Evolutionary conservation across 2,888 invertebrate species (phyloP), one percentile per base, ranked within the genome.

Genomic region (Drosophila planitibia): DNA sequence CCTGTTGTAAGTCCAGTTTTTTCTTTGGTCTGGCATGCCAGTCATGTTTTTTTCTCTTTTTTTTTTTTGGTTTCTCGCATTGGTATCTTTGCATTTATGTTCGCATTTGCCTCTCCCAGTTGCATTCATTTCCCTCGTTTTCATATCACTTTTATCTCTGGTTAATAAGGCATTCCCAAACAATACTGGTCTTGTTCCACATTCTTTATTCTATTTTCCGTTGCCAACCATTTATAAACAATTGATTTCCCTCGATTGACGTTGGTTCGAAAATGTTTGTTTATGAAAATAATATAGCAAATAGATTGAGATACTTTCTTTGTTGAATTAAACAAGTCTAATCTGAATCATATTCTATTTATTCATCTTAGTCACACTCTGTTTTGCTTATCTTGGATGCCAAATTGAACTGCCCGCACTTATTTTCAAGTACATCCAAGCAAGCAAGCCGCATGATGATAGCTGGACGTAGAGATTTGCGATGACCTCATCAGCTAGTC

Each of bases 1-100:
- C 25, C 49, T 35, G 49, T 44, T 62, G 72, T 57, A 76, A 81
- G 78, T 81, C 82, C 79, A 79, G 82, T 79, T 77, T 67, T 54
- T 52, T 41, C 22, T 25, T 16, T n/a, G 32, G 33, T 65, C n/a
- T 59, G 49, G 55, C 44, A 22, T 22, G 22, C 44, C 12, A 25
- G 47, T 25, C 47, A 25, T 60, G 53, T 52, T 53, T 68, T 54
- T 28, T 19, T 49, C 32, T 35, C 14, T 33, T 35, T 25, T 51
- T 28, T 57, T 54, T 47, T 66, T 58, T n/a, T n/a, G 6, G 32
- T 52, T 14, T 58, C 22, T 22, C 22, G 39, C 14, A 37, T 33
- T 12, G 14, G 30, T 25, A 39, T 47, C 16, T 47, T 47, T 47
- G 28, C 61, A 52, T 61, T 44, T 58, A n/a, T 14, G 35, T 51